A percentile compares a stretch with the other conserved stretches of the same genome.
phyloP scores from a whole-genome alignment of 2,888 invertebrate species.

The Zootermopsis nevadensis region DNA sequence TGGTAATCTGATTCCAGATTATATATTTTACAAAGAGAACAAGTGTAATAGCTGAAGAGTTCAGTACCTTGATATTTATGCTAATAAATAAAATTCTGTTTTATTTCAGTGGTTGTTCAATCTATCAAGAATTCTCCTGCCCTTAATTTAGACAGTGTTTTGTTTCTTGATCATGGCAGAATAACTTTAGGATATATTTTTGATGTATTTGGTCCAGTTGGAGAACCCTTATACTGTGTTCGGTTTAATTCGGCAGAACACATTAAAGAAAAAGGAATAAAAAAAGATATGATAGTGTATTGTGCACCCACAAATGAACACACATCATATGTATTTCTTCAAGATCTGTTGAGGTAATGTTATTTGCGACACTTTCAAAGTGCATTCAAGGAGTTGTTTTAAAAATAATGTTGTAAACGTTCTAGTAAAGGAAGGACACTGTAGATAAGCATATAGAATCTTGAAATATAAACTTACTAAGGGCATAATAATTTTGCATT shows the following conservation, averaged over 20 bases:
- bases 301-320: conserved; percentile 81
- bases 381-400: no score
- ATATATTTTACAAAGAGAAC: no score
- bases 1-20: no score
- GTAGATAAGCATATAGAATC: no score
- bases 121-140: conserved; percentile 79
- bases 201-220: conserved; percentile 92
- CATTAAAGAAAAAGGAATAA: conserved; percentile 74
- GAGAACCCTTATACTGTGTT: conserved; percentile 88
- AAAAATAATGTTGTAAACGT: no score
- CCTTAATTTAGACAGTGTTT: conserved; percentile 85
- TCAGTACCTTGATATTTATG: no score
- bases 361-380: no score
- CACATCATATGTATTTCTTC: conserved; percentile 9
- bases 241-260: conserved; percentile 87
- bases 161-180: conserved; percentile 85
- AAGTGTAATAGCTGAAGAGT: background rate
- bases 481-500: no score
- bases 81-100: conserved; percentile 30
- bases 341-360: conserved; percentile 26
- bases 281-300: conserved; percentile 79
- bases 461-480: no score
- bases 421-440: no score
- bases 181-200: conserved; percentile 83
- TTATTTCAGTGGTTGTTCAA: conserved; percentile 77